These are phyloP conservation scores for Sympetrum striolatum DNA, from an alignment of 2,888 invertebrate species.

Conservation along the genomic window DNA sequence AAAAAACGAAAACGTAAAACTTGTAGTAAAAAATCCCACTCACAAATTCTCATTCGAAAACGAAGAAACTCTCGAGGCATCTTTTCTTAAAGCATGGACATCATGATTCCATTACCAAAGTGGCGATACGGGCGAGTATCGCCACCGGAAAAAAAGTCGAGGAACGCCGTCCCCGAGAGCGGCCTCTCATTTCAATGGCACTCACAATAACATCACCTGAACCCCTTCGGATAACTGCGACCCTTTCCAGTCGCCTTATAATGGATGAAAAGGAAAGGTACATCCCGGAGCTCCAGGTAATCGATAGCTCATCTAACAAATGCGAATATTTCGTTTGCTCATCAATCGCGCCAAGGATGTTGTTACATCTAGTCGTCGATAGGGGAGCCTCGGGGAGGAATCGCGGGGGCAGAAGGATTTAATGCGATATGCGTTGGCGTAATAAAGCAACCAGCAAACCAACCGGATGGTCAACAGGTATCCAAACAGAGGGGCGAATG, in stretches of 20 bases:
- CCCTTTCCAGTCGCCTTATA: not conserved
- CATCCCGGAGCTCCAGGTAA: not conserved
- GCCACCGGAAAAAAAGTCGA: too few species aligned
- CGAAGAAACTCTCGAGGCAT: too few species aligned
- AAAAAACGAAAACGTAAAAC: too few species aligned
- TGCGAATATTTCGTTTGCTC: not conserved
- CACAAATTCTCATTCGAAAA: too few species aligned
- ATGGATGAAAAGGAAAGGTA: not conserved
- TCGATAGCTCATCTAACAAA: not conserved
- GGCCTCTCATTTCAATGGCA: too few species aligned
- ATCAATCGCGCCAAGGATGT: not conserved
- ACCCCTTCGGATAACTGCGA: too few species aligned
- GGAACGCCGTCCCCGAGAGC: too few species aligned
- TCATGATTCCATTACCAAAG: too few species aligned
- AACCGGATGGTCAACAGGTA: not conserved
- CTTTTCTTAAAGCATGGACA: too few species aligned
- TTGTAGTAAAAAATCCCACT: too few species aligned
- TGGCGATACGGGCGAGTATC: too few species aligned
- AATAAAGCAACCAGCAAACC: not conserved
- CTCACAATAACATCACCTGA: too few species aligned
- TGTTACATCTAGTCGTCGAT: not conserved
- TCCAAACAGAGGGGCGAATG: not conserved
- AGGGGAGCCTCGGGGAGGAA: not conserved
- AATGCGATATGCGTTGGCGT: not conserved
- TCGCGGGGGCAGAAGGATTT: not conserved